Conservation (phyloP, 2,113 vertebrate genomes). For the Agelaius phoeniceus region DNA sequence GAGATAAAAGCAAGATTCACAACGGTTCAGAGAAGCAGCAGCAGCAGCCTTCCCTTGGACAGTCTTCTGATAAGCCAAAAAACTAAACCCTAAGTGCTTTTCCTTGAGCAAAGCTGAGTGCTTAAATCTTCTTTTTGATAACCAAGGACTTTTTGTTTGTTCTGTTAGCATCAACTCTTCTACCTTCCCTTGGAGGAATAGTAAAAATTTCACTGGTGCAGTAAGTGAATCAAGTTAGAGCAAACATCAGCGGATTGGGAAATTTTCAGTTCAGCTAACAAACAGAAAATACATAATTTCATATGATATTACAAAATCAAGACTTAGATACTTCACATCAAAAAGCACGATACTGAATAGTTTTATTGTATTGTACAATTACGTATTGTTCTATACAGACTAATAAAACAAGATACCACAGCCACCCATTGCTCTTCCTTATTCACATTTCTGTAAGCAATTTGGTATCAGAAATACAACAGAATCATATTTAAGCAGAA, state of each 20-base stretch:
- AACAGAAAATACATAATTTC: background rate
- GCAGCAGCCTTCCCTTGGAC: background rate
- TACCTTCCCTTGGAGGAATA: background rate
- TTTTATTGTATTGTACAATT: background rate
- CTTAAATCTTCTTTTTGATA: background rate
- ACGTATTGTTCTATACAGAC: background rate
- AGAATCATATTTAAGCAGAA: background rate
- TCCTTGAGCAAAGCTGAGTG: background rate
- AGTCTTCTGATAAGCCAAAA: background rate
- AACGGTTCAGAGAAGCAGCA: background rate
- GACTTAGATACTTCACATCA: background rate
- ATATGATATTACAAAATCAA: background rate
- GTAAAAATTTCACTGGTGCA: background rate
- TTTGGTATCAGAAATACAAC: background rate
- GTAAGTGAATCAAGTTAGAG: background rate
- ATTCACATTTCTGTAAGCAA: background rate
- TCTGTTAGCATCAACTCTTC: background rate
- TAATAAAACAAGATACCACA: background rate
- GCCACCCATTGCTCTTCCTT: background rate
- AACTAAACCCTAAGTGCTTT: background rate
- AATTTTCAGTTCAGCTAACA: background rate
- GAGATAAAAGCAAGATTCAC: slow-evolving; percentile 1
- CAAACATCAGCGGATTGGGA: background rate
- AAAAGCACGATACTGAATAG: background rate
- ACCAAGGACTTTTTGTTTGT: background rate